phyloP scores from a whole-genome alignment of 1,140 invertebrate species.

The Fopius arisanus region DNA sequence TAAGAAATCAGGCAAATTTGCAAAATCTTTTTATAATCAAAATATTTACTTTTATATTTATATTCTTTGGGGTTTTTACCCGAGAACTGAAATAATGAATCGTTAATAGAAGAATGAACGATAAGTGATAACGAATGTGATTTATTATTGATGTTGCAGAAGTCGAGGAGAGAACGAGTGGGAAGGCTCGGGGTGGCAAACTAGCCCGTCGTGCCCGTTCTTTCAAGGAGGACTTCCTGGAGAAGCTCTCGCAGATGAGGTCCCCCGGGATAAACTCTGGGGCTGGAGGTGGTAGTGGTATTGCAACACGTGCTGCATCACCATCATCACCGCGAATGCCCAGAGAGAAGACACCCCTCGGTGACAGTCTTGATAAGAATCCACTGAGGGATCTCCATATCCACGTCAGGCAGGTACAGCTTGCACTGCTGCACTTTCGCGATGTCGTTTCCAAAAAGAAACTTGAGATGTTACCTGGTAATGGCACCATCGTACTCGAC shows the following conservation, averaged over 20 bases:
- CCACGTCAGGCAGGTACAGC: conserved; percentile 71
- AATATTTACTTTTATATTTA: too few relatives aligned
- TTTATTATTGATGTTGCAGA: conserved; percentile 39
- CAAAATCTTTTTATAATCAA: too few relatives aligned
- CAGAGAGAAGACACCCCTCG: conserved; percentile 45
- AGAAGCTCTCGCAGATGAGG: conserved; percentile 86
- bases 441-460: conserved; percentile 92
- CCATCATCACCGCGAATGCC: conserved; percentile 60
- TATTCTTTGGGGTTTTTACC: too few relatives aligned
- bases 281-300: conserved; percentile 45
- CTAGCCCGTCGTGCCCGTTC: conserved; percentile 84
- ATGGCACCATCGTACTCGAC: conserved; percentile 91
- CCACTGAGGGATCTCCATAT: conserved; percentile 61
- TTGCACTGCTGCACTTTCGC: conserved; percentile 85
- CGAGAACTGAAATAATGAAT: too few relatives aligned
- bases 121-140: not conserved
- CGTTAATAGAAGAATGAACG: too few relatives aligned
- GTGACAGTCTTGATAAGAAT: conserved; percentile 56
- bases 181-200: conserved; percentile 74
- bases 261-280: conserved; percentile 66
- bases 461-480: conserved; percentile 90
- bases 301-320: conserved; percentile 54
- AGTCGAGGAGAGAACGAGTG: conserved; percentile 57
- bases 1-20: too few relatives aligned
- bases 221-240: conserved; percentile 90